Percentiles rank a stretch among this genome's conserved stretches.
Conservation (phyloP, 2,797 vertebrate genomes). For the Microchirus variegatus region DNA sequence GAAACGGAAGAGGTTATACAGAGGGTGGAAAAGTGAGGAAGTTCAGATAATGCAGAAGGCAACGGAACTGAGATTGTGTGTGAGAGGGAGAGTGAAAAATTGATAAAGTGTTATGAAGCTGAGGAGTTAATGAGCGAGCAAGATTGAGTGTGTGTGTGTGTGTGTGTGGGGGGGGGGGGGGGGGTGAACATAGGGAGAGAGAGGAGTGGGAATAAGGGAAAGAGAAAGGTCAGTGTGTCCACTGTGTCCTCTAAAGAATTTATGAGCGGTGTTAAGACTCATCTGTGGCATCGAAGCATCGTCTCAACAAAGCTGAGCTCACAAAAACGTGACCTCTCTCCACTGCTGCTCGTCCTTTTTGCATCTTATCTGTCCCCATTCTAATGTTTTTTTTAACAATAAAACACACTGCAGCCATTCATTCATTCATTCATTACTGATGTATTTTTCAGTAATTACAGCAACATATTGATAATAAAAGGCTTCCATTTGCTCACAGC, state of each 20-base stretch:
- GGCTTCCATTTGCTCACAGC: too few relatives aligned
- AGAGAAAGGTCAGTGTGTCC: conserved; percentile 52
- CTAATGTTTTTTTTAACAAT: neutral
- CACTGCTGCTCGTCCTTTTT: neutral
- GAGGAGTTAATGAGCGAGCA: conserved; percentile 42
- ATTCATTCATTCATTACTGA: too few relatives aligned
- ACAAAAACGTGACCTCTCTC: neutral
- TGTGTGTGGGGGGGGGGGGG: too few relatives aligned
- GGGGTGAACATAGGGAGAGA: neutral
- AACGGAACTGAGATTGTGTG: conserved; percentile 7
- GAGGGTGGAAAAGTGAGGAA: neutral
- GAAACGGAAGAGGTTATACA: neutral
- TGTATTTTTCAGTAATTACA: too few relatives aligned
- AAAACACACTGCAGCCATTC: too few relatives aligned
- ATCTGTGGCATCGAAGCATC: conserved; percentile 14
- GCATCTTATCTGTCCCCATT: neutral
- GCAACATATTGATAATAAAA: too few relatives aligned
- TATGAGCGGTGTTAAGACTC: conserved; percentile 34
- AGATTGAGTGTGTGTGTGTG: neutral
- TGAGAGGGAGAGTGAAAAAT: conserved; percentile 16
- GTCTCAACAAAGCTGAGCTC: conserved; percentile 2
- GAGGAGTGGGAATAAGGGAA: conserved; percentile 12
- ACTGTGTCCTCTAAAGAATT: conserved; percentile 45
- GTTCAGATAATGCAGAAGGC: conserved; percentile 19
- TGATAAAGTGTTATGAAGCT: conserved; percentile 37